Conservation (phyloP, 2,113 vertebrate genomes). For the Morphnarchus princeps region DNA sequence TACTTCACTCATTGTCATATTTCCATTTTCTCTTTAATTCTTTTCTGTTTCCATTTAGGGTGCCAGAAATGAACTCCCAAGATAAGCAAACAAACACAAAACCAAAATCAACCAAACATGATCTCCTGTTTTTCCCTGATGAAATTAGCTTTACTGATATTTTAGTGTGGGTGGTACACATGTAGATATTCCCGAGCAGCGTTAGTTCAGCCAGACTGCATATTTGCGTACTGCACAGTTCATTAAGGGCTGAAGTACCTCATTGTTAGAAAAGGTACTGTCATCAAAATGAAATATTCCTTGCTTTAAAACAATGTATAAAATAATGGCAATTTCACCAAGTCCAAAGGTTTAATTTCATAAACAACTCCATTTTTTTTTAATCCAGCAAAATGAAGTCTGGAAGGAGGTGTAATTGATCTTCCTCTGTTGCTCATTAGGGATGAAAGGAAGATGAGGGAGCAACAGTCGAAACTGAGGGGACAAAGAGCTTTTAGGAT, state of each 20-base stretch:
- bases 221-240: neutral
- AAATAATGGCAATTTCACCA: neutral
- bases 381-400: neutral
- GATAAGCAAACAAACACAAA: neutral
- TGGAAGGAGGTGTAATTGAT: neutral
- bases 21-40: neutral
- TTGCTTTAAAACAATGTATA: neutral
- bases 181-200: neutral
- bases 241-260: neutral
- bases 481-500: neutral
- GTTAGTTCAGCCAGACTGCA: neutral
- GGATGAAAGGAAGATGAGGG: neutral
- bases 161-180: neutral
- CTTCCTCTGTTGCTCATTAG: neutral
- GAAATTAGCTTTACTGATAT: neutral
- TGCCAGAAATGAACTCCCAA: neutral
- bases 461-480: neutral
- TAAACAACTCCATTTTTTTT: neutral
- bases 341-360: neutral
- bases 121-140: neutral
- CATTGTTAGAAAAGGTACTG: neutral
- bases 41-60: neutral
- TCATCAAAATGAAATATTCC: neutral
- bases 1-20: neutral
- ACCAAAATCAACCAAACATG: neutral